These are phyloP conservation scores for Puma concolor DNA, from an alignment of 2,113 vertebrate species.

Conservation along the genomic window DNA sequence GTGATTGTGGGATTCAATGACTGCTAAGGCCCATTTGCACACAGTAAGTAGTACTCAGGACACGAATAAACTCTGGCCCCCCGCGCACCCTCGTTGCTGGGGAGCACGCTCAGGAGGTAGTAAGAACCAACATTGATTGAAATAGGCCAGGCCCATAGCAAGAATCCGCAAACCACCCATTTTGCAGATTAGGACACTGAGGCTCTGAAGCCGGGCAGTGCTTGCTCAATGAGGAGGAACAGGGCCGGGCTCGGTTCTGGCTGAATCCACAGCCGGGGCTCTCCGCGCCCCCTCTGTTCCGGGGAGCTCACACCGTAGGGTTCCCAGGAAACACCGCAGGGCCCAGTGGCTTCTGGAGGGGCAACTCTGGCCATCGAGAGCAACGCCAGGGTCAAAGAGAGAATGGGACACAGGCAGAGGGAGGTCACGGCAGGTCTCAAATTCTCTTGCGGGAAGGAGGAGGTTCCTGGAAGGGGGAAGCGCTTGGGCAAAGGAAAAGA, in stretches of 20 bases:
- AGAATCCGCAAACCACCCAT: neutral
- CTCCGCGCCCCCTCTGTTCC: neutral
- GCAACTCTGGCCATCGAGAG: accelerated
- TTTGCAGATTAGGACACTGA: neutral
- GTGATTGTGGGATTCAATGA: neutral
- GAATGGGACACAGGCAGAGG: accelerated
- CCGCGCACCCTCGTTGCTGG: neutral
- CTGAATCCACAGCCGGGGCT: neutral
- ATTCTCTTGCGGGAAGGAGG: no score
- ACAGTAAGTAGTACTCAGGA: neutral
- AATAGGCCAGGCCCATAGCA: accelerated
- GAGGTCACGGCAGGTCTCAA: accelerated
- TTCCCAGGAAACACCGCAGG: neutral
- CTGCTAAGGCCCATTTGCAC: neutral
- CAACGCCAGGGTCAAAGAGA: neutral
- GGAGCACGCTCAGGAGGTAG: accelerated
- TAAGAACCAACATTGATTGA: neutral
- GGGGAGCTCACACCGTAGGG: neutral
- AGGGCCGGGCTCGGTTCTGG: neutral
- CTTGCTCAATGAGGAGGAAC: neutral
- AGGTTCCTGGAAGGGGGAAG: accelerated
- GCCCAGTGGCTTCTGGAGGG: neutral
- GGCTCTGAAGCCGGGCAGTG: neutral
- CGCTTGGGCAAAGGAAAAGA: neutral
- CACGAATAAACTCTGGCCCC: neutral